These are phyloP conservation scores for Crossaster papposus DNA, from an alignment of 53 echinoderm and acorn worm species.

Conservation along the genomic window DNA sequence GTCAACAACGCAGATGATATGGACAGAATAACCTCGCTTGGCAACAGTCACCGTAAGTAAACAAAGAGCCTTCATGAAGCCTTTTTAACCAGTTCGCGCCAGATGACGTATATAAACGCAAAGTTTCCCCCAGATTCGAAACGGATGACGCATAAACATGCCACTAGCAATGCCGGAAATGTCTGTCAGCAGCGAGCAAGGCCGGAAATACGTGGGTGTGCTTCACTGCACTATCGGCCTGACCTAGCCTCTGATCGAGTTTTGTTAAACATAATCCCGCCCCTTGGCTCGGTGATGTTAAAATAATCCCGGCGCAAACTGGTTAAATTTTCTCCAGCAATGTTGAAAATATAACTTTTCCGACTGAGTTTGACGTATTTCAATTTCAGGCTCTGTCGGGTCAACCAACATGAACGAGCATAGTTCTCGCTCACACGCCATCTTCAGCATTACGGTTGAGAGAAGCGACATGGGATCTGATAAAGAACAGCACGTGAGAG, in stretches of 20 bases:
- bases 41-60: conserved; percentile 95
- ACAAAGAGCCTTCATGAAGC: not conserved
- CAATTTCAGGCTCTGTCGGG: conserved; percentile 81
- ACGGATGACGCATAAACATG: too few species aligned
- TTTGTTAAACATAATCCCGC: too few species aligned
- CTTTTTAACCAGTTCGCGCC: too few species aligned
- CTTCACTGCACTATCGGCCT: too few species aligned
- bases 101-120: too few species aligned
- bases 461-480: conserved; percentile 85
- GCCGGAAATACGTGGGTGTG: too few species aligned
- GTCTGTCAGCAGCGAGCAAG: too few species aligned
- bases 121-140: too few species aligned
- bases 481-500: conserved; percentile 89
- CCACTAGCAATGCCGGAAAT: too few species aligned
- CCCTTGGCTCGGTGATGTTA: too few species aligned
- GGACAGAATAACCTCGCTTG: conserved; percentile 96
- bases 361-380: not conserved
- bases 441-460: conserved; percentile 92
- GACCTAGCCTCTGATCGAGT: too few species aligned
- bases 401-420: conserved; percentile 95
- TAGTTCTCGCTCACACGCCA: conserved; percentile 92
- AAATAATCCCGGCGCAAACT: too few species aligned
- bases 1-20: conserved; percentile 99
- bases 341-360: not conserved
- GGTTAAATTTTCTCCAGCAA: not conserved